phyloP scores from a whole-genome alignment of 2,113 vertebrate species.

The Tiliqua scincoides region DNA sequence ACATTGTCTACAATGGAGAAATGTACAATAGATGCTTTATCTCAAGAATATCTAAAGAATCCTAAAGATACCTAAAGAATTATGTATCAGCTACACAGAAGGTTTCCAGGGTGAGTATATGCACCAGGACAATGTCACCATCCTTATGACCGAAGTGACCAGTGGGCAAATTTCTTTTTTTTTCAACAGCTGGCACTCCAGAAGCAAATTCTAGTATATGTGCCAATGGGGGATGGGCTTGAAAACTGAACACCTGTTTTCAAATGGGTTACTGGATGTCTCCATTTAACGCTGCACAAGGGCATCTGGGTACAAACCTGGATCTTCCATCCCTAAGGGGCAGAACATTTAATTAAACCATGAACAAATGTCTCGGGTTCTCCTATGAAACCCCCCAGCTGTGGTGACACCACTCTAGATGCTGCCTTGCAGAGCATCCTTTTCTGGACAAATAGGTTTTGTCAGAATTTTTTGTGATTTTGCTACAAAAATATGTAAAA shows the following conservation, averaged over 20 bases:
- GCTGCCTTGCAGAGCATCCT: rapidly evolving
- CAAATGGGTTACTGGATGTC: neutral
- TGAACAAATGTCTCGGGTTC: neutral
- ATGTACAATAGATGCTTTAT: neutral
- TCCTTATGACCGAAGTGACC: neutral
- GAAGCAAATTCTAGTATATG: neutral
- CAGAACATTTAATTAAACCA: neutral
- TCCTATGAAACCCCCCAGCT: rapidly evolving
- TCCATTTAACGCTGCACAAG: slow-evolving; percentile 2
- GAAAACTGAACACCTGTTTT: neutral
- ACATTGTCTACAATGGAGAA: neutral
- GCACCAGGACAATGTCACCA: neutral
- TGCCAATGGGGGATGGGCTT: neutral
- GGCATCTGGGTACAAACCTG: neutral
- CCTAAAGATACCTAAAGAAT: neutral
- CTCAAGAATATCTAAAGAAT: too few species aligned
- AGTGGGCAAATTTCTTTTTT: neutral
- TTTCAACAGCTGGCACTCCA: slow-evolving; percentile 1
- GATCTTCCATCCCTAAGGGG: neutral
- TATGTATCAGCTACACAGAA: neutral
- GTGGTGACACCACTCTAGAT: rapidly evolving
- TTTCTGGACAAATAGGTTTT: rapidly evolving
- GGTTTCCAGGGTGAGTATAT: neutral
- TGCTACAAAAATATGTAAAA: neutral
- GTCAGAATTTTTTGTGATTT: neutral